Percentiles rank a stretch among this genome's conserved stretches.
These are phyloP conservation scores for Coccyzus lansbergi DNA, from an alignment of 2,797 vertebrate genomes.

Conservation along the genomic window DNA sequence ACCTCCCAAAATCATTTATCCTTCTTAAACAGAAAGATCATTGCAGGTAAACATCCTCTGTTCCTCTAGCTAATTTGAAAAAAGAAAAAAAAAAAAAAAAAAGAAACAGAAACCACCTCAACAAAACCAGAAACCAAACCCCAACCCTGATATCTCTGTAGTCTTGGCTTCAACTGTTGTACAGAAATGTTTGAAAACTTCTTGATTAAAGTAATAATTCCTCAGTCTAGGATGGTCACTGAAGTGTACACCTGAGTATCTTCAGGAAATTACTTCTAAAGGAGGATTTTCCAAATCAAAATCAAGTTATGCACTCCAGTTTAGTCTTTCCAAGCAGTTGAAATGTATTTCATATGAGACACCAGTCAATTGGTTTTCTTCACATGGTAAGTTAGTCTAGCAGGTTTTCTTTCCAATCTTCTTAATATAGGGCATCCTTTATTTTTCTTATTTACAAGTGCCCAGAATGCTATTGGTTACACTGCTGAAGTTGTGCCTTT, in stretches of 20 bases:
- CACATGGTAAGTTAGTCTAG: not conserved
- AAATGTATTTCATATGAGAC: not conserved
- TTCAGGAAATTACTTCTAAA: not conserved
- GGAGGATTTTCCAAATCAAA: not conserved
- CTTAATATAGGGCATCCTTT: not conserved
- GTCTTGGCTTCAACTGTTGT: not conserved
- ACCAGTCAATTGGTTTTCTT: not conserved
- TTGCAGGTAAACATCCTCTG: not conserved
- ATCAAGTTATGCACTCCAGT: not conserved
- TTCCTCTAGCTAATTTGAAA: not conserved
- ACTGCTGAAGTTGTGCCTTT: not conserved
- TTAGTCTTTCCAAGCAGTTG: not conserved
- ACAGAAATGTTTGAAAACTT: not conserved
- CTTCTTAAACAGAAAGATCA: not conserved
- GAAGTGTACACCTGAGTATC: not conserved
- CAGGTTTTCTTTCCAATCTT: not conserved
- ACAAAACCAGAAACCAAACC: too few species aligned
- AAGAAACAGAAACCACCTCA: too few species aligned
- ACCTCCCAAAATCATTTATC: not conserved
- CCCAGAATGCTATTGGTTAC: not conserved
- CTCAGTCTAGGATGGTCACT: not conserved
- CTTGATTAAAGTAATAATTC: not conserved
- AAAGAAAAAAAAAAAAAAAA: too few species aligned
- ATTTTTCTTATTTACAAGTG: not conserved
- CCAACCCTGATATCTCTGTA: not conserved